These are phyloP conservation scores for Pipistrellus pygmaeus DNA, from an alignment of 2,797 vertebrate genomes.

Conservation along the genomic window DNA sequence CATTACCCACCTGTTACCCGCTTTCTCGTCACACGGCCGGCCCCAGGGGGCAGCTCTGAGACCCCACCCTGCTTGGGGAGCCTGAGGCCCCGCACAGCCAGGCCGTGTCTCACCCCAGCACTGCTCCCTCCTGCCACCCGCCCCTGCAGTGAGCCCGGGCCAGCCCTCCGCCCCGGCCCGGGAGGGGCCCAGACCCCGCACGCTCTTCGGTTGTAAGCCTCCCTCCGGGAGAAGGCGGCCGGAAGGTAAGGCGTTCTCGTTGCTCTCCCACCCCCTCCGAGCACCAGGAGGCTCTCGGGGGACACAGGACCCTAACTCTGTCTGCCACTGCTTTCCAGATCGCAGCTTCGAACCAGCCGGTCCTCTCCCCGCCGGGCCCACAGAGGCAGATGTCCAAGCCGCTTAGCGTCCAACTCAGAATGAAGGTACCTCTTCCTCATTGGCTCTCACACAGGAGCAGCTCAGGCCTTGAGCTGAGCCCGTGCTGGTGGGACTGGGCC, in stretches of 20 bases:
- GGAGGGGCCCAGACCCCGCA: neutral
- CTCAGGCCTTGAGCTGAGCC: neutral
- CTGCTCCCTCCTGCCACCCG: neutral
- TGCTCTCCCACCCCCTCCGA: neutral
- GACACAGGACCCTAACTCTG: neutral
- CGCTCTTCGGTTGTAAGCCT: constrained; percentile 9
- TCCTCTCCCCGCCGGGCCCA: neutral
- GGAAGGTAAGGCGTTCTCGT: neutral
- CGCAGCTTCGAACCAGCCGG: neutral
- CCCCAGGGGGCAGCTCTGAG: neutral
- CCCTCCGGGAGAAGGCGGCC: constrained; percentile 31
- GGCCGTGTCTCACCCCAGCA: neutral
- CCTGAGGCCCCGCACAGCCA: neutral
- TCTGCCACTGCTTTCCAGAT: neutral
- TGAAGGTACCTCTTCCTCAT: neutral
- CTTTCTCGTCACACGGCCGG: neutral
- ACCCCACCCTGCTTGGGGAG: neutral
- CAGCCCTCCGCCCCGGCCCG: neutral
- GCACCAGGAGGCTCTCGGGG: neutral
- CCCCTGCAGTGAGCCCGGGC: constrained; percentile 7
- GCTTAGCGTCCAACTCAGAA: neutral
- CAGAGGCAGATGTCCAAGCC: neutral
- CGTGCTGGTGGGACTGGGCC: neutral
- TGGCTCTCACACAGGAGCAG: neutral
- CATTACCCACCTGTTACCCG: neutral